phyloP scores from a whole-genome alignment of 2,797 vertebrate genomes.

The Gambusia yucatana region DNA sequence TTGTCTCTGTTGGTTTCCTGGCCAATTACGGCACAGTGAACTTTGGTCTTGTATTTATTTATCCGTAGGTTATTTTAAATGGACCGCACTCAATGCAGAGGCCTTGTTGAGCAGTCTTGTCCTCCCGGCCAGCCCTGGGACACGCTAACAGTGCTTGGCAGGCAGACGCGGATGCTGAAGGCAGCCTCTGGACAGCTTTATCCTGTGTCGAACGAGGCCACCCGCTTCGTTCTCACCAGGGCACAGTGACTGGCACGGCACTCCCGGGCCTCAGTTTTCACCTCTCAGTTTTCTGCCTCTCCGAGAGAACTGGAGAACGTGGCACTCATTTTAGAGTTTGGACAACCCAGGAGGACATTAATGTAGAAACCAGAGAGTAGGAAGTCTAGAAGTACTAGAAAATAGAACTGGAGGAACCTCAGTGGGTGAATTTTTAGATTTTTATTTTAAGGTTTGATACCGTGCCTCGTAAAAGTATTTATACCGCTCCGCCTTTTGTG shows the following conservation, averaged over 20 bases:
- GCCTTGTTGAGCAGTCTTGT: slow-evolving; percentile 75
- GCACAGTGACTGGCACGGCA: slow-evolving; percentile 73
- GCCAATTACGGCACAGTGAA: slow-evolving; percentile 81
- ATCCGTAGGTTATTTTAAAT: slow-evolving; percentile 81
- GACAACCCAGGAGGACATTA: slow-evolving; percentile 43
- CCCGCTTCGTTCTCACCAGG: slow-evolving; percentile 74
- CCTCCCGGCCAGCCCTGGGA: slow-evolving; percentile 66
- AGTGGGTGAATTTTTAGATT: neutral
- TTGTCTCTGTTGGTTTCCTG: slow-evolving; percentile 82
- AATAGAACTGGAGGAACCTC: neutral
- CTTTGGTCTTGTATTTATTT: slow-evolving; percentile 78
- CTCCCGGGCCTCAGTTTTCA: slow-evolving; percentile 63
- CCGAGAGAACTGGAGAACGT: slow-evolving; percentile 58
- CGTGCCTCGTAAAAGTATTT: neutral
- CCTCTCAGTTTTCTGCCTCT: slow-evolving; percentile 73
- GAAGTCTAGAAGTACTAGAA: slow-evolving; percentile 7
- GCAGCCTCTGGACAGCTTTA: slow-evolving; percentile 77
- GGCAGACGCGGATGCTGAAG: slow-evolving; percentile 69
- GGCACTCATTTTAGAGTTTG: slow-evolving; percentile 45
- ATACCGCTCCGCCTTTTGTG: neutral
- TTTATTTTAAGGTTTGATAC: neutral
- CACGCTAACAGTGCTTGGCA: slow-evolving; percentile 72
- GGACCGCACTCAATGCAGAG: slow-evolving; percentile 75
- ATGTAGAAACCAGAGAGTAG: slow-evolving; percentile 40
- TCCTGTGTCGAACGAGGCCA: slow-evolving; percentile 67